phyloP scores from a whole-genome alignment of 1,140 invertebrate species.

The Hyphantria cunea region DNA sequence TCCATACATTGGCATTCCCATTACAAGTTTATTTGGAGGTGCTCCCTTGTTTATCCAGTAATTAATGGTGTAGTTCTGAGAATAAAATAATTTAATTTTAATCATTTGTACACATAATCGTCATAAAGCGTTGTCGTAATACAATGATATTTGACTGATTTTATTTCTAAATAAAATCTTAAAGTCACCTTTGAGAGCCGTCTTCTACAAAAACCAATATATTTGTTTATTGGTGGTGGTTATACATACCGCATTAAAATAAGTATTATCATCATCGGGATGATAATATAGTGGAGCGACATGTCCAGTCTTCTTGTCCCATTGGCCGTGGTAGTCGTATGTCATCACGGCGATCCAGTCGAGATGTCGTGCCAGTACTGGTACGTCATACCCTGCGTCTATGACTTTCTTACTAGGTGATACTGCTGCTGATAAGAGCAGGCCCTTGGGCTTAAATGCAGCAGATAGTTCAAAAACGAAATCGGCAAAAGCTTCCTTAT shows the following conservation, averaged over 20 bases:
- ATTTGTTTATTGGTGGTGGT: too few relatives aligned
- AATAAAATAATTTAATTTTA: slow-evolving; percentile 1
- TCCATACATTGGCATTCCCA: slow-evolving; percentile 96
- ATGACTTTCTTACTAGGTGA: slow-evolving; percentile 94
- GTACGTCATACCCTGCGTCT: slow-evolving; percentile 92
- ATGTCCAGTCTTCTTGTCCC: slow-evolving; percentile 95
- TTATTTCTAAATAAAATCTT: too few relatives aligned
- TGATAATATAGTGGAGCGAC: slow-evolving; percentile 92
- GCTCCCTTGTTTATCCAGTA: slow-evolving; percentile 94
- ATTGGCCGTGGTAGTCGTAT: slow-evolving; percentile 94
- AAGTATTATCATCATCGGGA: slow-evolving; percentile 88
- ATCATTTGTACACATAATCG: neutral
- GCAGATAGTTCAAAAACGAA: slow-evolving; percentile 88
- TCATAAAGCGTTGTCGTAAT: too few relatives aligned
- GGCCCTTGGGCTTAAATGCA: slow-evolving; percentile 87
- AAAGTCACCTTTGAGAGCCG: too few relatives aligned
- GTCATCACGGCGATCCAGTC: slow-evolving; percentile 95
- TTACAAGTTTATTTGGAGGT: slow-evolving; percentile 89
- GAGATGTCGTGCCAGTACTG: slow-evolving; percentile 86
- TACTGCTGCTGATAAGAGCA: slow-evolving; percentile 91
- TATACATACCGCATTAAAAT: slow-evolving; percentile 84
- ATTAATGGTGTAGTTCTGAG: slow-evolving; percentile 91
- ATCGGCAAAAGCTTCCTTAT: slow-evolving; percentile 89
- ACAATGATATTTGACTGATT: too few relatives aligned
- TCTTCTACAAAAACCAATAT: too few relatives aligned